phyloP scores from a whole-genome alignment of 2,113 vertebrate genomes.

The Apteryx owenii region DNA sequence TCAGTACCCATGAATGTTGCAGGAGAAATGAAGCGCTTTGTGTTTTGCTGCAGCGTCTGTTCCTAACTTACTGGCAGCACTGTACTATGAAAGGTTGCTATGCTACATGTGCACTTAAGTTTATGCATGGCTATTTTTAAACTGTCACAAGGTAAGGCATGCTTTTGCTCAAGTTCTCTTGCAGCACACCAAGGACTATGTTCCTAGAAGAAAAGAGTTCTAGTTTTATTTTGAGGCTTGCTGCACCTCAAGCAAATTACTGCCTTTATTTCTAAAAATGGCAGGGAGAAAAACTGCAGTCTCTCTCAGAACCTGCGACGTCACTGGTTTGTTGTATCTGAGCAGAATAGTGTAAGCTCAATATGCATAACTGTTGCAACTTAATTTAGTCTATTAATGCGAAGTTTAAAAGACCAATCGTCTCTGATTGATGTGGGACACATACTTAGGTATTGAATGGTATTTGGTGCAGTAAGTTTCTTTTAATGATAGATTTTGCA shows the following conservation, averaged over 20 bases:
- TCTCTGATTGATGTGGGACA: background rate
- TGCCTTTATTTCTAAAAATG: background rate
- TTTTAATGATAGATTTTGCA: background rate
- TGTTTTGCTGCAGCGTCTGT: background rate
- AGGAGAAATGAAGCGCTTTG: background rate
- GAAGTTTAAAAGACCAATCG: background rate
- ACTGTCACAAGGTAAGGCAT: slow-evolving; percentile 59
- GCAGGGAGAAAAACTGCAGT: background rate
- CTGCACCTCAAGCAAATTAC: background rate
- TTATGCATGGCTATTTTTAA: slow-evolving; percentile 58
- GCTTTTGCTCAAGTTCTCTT: slow-evolving; percentile 31
- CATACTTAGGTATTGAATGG: background rate
- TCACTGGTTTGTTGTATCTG: background rate
- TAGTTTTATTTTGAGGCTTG: background rate
- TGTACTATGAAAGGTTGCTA: slow-evolving; percentile 43
- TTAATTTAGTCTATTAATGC: background rate
- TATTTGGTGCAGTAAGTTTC: background rate
- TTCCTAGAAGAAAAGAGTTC: slow-evolving; percentile 7
- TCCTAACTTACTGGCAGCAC: background rate
- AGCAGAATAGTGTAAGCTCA: background rate
- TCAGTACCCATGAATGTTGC: background rate
- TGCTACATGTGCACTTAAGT: slow-evolving; percentile 45
- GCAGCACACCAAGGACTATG: background rate
- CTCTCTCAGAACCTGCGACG: background rate
- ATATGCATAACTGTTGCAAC: background rate